Base-by-base conservation (phyloP, 1,140 invertebrate species). In the Hypothenemus hampei region DNA sequence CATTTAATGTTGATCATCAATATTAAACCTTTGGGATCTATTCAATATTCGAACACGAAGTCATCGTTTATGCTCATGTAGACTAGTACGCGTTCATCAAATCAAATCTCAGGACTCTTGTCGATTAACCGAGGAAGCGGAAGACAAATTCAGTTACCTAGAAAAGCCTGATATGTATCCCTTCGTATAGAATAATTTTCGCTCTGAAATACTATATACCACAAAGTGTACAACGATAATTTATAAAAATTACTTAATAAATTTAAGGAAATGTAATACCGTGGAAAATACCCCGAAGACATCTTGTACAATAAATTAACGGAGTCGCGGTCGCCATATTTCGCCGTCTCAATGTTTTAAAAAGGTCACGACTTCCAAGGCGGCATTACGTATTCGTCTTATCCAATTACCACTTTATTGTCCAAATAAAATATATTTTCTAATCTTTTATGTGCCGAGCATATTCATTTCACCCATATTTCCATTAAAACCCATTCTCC, bases 171-270 rank as follows among this genome's bases (percentile, higher is more conserved):
- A n/a, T n/a, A n/a, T n/a, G n/a, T n/a, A n/a, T n/a, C n/a, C n/a
- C n/a, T n/a, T n/a, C n/a, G n/a, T n/a, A n/a, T n/a, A n/a, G n/a
- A n/a, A n/a, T n/a, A n/a, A n/a, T n/a, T n/a, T n/a, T n/a, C n/a
- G n/a, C n/a, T n/a, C n/a, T n/a, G n/a, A 41, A 18, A 41, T 20
- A 22, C 39, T 20, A 10, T 21, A 41, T 41, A 41, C 19, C 39
- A 22, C n/a, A 37, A 50, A 43, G 22, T 37, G 40, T 29, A 53
- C 20, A 44, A 53, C 41, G n/a, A 53, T 53, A 45, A 45, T 45
- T 53, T 53, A 53, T 33, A 53, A 53, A 53, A 53, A 53, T 53
- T 29, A 53, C 40, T 53, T 53, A 53, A 53, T 53, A 53, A 53
- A 53, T 53, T 53, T 53, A 45, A 37, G 41, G 40, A 44, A 53